Conservation (phyloP, 1,140 invertebrate species). For the Nephila pilipes region DNA sequence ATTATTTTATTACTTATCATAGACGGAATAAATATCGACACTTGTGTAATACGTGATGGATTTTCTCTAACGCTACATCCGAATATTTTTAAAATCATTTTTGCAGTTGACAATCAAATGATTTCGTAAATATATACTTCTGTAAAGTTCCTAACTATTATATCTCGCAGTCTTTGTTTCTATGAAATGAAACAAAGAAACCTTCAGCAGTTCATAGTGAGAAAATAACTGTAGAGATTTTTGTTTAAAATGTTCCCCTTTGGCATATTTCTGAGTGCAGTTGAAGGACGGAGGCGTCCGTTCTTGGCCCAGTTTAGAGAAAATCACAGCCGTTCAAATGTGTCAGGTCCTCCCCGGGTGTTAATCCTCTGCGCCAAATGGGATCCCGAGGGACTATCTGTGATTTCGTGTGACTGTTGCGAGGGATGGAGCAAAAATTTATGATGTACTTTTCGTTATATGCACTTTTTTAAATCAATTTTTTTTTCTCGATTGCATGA, state of each 20-base stretch:
- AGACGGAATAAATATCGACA: too few relatives aligned
- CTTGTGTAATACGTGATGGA: too few relatives aligned
- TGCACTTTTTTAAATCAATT: neutral
- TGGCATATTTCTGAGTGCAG: neutral
- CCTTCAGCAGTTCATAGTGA: too few relatives aligned
- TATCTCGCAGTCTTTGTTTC: too few relatives aligned
- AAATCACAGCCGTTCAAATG: neutral
- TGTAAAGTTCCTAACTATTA: too few relatives aligned
- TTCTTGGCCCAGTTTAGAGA: conserved; percentile 33
- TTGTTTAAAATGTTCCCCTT: neutral
- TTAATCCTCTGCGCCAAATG: neutral
- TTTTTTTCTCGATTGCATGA: too few relatives aligned
- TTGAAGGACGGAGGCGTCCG: neutral
- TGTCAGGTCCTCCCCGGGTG: neutral
- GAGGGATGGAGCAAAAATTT: neutral
- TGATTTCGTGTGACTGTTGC: neutral
- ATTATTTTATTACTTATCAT: too few relatives aligned
- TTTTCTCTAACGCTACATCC: too few relatives aligned
- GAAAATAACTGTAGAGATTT: neutral
- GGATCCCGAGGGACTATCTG: neutral
- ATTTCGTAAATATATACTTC: too few relatives aligned
- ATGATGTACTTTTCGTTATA: neutral
- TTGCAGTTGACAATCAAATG: too few relatives aligned
- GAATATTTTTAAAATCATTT: too few relatives aligned
- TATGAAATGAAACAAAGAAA: too few relatives aligned